Base-by-base conservation (phyloP, 2,888 invertebrate genomes). In the Drosophila kuntzei region DNA sequence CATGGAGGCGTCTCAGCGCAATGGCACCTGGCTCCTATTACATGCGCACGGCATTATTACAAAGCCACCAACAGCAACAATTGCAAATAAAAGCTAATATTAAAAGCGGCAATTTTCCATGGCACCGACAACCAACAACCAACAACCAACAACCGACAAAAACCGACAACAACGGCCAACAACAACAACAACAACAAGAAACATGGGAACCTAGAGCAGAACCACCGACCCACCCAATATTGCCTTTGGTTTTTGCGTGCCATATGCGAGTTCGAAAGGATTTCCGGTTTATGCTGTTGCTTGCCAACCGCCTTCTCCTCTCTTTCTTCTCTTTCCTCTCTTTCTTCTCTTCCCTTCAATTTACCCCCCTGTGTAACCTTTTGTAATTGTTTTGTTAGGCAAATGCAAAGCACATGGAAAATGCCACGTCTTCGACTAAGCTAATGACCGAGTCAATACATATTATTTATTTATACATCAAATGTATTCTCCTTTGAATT, bases 41-140 rank as follows among this genome's bases (percentile, higher is more conserved):
- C 86, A 83, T 83, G 83, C 71, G 72, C 78, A 80, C 71, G 83
- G 86, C 83, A 83, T 83, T 85, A 86, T 86, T 83, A 78, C 86
- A 83, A 76, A 82, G 75, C 72, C 71, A 66, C 39, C 71, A 66
- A 71, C 76, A 80, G 67, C 80, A 79, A 76, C 83, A 86, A 83
- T 86, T 84, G 81, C 77, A 86, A 86, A 83, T 84, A 79, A 79
- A 79, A 79, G 81, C 74, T 87, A 81, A 84, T 87, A 87, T 87
- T 85, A 87, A 85, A 87, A 87, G 76, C 85, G 78, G 80, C 80
- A 85, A 85, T 87, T 85, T 87, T 84, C 80, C 78, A 81, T 77
- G 76, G 77, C 77, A 63, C 69, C 70, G 54, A 36, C 67, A 66
- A 62, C n/a, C 47, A 60, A 44, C 62, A 69, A 64, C 62, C 46